Percentiles rank a stretch among this genome's conserved stretches.
Conservation (phyloP, 2,113 vertebrate genomes). For the Tympanuchus pallidicinctus region DNA sequence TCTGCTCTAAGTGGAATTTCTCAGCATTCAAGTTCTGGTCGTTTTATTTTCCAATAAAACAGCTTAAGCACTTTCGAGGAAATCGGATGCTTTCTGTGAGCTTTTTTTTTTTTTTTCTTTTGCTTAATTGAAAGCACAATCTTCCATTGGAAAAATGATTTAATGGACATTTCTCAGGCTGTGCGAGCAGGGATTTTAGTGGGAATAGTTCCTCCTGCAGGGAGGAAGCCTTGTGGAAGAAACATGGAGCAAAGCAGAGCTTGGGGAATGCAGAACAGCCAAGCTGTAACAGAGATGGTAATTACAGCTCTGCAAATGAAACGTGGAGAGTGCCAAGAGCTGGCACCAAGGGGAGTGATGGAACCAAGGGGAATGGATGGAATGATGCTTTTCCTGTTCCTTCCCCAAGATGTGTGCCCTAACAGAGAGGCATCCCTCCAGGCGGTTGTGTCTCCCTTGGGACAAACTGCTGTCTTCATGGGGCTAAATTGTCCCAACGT, state of each 20-base stretch:
- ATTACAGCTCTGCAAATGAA: not conserved
- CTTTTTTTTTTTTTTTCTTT: not conserved
- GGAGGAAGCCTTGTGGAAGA: not conserved
- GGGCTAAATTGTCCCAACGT: accelerated
- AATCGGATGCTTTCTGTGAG: not conserved
- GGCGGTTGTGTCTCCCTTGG: not conserved
- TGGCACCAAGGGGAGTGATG: not conserved
- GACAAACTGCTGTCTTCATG: not conserved
- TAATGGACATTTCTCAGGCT: not conserved
- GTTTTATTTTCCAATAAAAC: not conserved
- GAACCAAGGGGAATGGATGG: not conserved
- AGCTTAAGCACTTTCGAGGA: not conserved
- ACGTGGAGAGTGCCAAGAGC: not conserved
- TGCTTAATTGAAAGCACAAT: not conserved
- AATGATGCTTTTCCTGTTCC: not conserved
- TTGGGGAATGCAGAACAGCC: not conserved
- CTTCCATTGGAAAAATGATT: not conserved
- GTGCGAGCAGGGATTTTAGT: not conserved
- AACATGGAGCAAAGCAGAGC: not conserved
- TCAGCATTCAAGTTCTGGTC: not conserved
- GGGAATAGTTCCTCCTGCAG: not conserved
- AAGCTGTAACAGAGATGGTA: not conserved
- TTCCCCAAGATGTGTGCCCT: not conserved
- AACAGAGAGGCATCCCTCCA: not conserved
- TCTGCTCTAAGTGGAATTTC: not conserved